Conservation (phyloP, 35 echinoderm and acorn worm genomes). For the Apostichopus parvimensis region DNA sequence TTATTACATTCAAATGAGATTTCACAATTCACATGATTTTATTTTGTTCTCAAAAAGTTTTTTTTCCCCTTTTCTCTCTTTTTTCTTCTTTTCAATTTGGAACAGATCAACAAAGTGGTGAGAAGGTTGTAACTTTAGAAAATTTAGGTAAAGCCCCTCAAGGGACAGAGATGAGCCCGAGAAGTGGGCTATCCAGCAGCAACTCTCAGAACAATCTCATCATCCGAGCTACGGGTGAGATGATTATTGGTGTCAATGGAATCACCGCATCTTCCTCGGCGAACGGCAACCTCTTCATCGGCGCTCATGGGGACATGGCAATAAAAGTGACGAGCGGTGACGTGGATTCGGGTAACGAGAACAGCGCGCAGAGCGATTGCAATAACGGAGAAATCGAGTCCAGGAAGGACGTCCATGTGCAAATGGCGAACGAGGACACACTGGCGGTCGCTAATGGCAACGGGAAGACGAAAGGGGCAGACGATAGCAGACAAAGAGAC, state of each 20-base stretch:
- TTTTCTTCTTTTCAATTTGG: too few relatives aligned
- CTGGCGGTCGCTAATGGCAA: slow-evolving; percentile 8
- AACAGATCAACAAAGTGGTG: slow-evolving; percentile 39
- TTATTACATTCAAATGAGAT: too few relatives aligned
- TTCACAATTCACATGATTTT: too few relatives aligned
- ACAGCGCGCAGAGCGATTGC: slow-evolving; percentile 20
- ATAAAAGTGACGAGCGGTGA: slow-evolving; percentile 36
- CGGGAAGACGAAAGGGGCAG: slow-evolving; percentile 21
- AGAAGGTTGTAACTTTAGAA: slow-evolving; percentile 38
- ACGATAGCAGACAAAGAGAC: background rate
- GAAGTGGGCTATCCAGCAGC: slow-evolving; percentile 25
- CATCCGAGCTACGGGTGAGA: slow-evolving; percentile 49
- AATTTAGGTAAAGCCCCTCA: slow-evolving; percentile 20
- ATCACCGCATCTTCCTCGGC: slow-evolving; percentile 36
- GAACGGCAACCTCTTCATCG: slow-evolving; percentile 50
- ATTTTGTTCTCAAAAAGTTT: too few relatives aligned
- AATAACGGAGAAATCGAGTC: slow-evolving; percentile 35
- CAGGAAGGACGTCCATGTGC: slow-evolving; percentile 29
- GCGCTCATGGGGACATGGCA: slow-evolving; percentile 58
- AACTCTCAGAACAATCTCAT: slow-evolving; percentile 57
- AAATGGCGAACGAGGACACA: slow-evolving; percentile 28
- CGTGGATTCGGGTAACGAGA: slow-evolving; percentile 10
- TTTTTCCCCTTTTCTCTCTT: too few relatives aligned
- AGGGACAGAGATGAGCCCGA: slow-evolving; percentile 10
- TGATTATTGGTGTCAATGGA: slow-evolving; percentile 64